A percentile compares a stretch with the other conserved stretches of the same genome.
Evolutionary conservation across 2,113 vertebrate species (phyloP).

Genomic region (Stictonetta naevosa): DNA sequence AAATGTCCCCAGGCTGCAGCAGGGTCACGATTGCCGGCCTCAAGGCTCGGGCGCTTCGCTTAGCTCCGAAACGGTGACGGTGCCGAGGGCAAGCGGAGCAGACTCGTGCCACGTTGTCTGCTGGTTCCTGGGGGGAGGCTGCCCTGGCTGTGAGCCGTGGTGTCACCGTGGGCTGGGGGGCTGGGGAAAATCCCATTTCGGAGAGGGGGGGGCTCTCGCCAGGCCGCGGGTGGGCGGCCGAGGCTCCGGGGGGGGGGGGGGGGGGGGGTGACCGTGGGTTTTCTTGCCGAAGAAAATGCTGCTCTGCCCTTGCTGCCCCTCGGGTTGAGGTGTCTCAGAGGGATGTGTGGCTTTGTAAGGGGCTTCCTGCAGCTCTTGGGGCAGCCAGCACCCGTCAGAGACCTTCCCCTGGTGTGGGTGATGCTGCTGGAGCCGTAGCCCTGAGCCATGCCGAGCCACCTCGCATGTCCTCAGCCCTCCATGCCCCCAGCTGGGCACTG

Average conservation of each 20-base stretch:
- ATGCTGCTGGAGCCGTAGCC: neutral
- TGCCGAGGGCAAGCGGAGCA: neutral
- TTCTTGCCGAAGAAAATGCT: too few relatives aligned
- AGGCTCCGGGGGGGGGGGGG: too few relatives aligned
- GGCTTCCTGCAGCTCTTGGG: too few relatives aligned
- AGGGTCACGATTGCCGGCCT: neutral
- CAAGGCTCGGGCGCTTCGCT: neutral
- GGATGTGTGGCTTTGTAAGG: too few relatives aligned
- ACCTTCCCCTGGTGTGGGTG: rapidly evolving
- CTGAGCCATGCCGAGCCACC: rapidly evolving
- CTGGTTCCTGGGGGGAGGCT: neutral
- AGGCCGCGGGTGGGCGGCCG: too few relatives aligned
- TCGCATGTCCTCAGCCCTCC: neutral
- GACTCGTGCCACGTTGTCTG: neutral
- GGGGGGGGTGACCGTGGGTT: too few relatives aligned
- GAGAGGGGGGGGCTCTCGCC: too few relatives aligned
- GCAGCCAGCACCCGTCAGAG: rapidly evolving
- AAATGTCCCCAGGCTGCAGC: neutral
- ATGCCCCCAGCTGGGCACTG: rapidly evolving
- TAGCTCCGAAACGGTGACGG: neutral
- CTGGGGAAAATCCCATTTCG: too few relatives aligned
- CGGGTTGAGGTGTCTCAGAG: too few relatives aligned
- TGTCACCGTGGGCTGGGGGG: too few relatives aligned
- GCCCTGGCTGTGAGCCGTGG: neutral
- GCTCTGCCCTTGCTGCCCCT: too few relatives aligned